Evolutionary conservation across 30 jellyfish, hydroid and myxozoan genomes (phyloP).

Genomic region (Hydra vulgaris): DNA sequence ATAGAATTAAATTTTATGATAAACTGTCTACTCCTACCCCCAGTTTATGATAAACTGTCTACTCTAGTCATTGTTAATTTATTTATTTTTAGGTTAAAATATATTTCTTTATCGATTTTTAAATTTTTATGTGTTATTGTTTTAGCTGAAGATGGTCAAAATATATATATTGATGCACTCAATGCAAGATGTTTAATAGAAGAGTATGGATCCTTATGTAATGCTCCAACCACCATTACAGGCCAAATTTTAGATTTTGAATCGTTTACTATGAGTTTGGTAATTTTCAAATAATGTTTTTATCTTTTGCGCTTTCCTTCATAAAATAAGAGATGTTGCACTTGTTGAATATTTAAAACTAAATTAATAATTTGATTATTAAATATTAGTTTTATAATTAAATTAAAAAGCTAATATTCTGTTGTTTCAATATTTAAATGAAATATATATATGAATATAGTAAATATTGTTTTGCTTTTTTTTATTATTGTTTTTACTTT

Average conservation of each 20-base stretch:
- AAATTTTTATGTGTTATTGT: no score
- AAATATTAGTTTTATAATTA: background rate
- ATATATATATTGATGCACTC: conserved; percentile 66
- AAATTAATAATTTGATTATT: no score
- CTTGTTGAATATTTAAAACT: background rate
- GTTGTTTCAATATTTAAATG: no score
- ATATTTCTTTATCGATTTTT: no score
- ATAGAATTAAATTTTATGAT: no score
- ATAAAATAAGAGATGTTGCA: background rate
- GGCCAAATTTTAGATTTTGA: conserved; percentile 77
- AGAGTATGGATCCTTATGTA: conserved; percentile 80
- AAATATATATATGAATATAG: no score
- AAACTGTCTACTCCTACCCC: no score
- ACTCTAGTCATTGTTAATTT: no score
- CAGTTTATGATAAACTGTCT: no score
- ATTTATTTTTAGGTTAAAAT: no score
- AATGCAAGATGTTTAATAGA: conserved; percentile 66
- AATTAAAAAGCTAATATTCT: no score
- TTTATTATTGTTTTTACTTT: background rate
- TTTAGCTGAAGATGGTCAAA: conserved; percentile 97
- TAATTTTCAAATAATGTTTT: conserved; percentile 12
- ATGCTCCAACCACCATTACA: conserved; percentile 47
- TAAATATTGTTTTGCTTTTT: background rate
- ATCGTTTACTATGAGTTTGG: conserved; percentile 63
- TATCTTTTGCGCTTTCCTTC: background rate